Percentiles rank a stretch among this genome's conserved stretches.
These are phyloP conservation scores for Orius laevigatus DNA, from an alignment of 1,140 invertebrate genomes.

Conservation along the genomic window DNA sequence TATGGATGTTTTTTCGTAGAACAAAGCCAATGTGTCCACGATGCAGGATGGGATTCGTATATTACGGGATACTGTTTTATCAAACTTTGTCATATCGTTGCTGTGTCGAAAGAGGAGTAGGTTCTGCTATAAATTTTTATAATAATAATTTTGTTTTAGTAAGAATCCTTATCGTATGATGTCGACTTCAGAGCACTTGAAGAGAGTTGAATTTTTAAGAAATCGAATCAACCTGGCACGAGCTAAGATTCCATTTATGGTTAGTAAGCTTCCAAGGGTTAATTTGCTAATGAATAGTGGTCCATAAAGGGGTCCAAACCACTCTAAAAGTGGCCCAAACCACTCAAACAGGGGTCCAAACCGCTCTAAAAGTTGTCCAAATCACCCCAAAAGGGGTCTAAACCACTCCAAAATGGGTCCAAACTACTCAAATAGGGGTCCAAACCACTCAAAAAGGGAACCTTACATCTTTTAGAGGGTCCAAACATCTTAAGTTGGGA, in stretches of 20 bases:
- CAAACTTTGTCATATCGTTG: constrained; percentile 32
- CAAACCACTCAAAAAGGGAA: too few relatives aligned
- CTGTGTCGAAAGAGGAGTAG: constrained; percentile 15
- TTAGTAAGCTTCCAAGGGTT: too few relatives aligned
- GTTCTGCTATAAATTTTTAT: constrained; percentile 8
- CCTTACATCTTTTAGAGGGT: too few relatives aligned
- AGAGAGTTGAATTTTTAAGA: constrained; percentile 28
- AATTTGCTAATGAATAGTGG: too few relatives aligned
- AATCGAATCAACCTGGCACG: constrained; percentile 46
- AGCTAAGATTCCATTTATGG: constrained; percentile 35
- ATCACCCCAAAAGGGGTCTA: too few relatives aligned
- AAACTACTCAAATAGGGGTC: too few relatives aligned
- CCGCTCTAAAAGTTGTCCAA: too few relatives aligned
- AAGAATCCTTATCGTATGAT: constrained; percentile 4
- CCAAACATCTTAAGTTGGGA: too few relatives aligned
- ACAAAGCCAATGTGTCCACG: constrained; percentile 36
- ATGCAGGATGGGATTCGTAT: constrained; percentile 60
- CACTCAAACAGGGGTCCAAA: too few relatives aligned
- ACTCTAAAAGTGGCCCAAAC: too few relatives aligned
- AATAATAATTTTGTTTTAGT: background rate
- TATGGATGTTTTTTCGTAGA: constrained; percentile 23
- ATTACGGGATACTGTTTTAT: constrained; percentile 48
- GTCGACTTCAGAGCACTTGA: constrained; percentile 30
- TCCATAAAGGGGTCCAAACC: too few relatives aligned
- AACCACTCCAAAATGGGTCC: too few relatives aligned